Conservation (phyloP, 2,113 vertebrate genomes). For the Meles meles region DNA sequence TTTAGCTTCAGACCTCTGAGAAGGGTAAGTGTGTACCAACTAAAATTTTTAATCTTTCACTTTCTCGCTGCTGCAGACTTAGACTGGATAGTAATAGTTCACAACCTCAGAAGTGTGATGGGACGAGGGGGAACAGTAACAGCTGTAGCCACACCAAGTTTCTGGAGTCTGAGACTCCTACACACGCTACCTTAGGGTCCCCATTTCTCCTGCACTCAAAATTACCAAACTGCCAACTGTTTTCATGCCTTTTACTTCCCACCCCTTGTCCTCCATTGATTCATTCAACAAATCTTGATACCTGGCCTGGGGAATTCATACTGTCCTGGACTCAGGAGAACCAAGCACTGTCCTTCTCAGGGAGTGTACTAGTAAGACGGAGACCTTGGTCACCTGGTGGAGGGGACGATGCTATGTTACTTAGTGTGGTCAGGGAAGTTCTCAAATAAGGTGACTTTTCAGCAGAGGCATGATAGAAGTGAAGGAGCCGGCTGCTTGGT, state of each 20-base stretch:
- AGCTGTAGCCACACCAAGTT: neutral
- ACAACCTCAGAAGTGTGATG: neutral
- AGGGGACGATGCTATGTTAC: neutral
- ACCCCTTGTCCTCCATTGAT: neutral
- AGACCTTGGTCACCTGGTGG: neutral
- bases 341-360: neutral
- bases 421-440: neutral
- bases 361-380: neutral
- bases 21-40: neutral
- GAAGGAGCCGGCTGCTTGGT: neutral
- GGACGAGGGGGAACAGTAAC: accelerated
- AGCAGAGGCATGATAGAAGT: neutral
- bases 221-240: neutral
- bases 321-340: neutral
- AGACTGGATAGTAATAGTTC: neutral
- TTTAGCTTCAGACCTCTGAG: neutral
- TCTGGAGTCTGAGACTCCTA: neutral
- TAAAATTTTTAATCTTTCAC: neutral
- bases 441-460: neutral
- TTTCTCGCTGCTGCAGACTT: neutral
- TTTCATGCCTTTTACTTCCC: neutral
- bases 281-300: neutral
- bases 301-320: neutral
- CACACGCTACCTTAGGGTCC: neutral
- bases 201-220: neutral